Conservation (phyloP, 1,140 invertebrate genomes). For the Heterodera carotae region DNA sequence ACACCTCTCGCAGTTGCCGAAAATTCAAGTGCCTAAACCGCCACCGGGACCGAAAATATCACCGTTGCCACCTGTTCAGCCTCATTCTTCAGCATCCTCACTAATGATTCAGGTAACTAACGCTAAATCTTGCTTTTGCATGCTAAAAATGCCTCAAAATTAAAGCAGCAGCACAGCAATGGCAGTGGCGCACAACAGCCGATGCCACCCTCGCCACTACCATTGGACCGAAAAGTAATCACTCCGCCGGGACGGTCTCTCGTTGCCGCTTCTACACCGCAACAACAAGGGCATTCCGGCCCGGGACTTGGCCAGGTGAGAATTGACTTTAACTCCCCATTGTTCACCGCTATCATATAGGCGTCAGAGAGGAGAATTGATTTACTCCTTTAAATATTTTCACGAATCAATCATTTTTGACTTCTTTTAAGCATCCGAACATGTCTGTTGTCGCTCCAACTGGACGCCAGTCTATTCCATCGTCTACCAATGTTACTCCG, state of each 20-base stretch:
- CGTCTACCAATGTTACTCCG: constrained; percentile 35
- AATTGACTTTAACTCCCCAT: not conserved
- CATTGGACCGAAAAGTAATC: constrained; percentile 43
- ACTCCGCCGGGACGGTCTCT: constrained; percentile 36
- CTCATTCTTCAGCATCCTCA: not conserved
- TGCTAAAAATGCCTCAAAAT: not conserved
- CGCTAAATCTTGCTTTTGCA: not conserved
- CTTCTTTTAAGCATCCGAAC: not conserved
- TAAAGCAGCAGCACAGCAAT: constrained; percentile 12
- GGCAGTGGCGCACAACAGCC: constrained; percentile 9
- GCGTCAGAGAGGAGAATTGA: too few species aligned
- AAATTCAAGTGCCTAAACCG: constrained; percentile 51
- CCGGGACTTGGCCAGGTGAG: constrained; percentile 9
- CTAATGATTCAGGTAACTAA: not conserved
- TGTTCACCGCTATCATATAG: not conserved
- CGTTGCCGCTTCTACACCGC: constrained; percentile 33
- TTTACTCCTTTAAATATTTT: too few species aligned
- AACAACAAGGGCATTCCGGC: constrained; percentile 25
- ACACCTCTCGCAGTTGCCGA: constrained; percentile 50
- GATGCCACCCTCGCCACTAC: constrained; percentile 39
- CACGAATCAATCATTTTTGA: too few species aligned
- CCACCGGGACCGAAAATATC: constrained; percentile 37
- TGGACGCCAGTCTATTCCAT: constrained; percentile 30
- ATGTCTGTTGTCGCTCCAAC: not conserved
- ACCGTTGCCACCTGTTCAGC: constrained; percentile 43